phyloP scores from a whole-genome alignment of 1,140 invertebrate genomes.

The Parasteatoda tepidariorum region DNA sequence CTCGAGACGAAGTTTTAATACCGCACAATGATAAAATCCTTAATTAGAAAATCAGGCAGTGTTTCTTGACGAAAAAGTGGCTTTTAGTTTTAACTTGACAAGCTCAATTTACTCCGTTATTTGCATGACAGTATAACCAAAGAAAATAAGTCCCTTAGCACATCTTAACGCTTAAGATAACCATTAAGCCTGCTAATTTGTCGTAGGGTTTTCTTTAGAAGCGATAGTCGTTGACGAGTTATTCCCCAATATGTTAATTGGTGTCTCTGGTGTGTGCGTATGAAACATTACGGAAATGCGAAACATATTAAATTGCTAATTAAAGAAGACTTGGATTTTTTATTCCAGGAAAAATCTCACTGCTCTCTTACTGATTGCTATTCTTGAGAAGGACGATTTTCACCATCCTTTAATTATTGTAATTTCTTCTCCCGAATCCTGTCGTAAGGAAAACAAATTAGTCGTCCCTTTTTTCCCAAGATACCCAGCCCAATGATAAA shows the following conservation, averaged over 20 bases:
- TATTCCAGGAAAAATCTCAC: conserved; percentile 6
- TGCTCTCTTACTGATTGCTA: conserved; percentile 24
- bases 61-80: conserved; percentile 7
- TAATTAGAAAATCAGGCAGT: conserved; percentile 26
- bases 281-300: conserved; percentile 51
- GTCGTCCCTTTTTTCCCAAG: conserved; percentile 49
- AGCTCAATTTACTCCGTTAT: conserved; percentile 30
- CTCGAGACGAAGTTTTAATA: neutral
- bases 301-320: conserved; percentile 58
- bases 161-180: conserved; percentile 26
- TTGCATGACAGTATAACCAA: conserved; percentile 14
- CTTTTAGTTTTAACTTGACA: conserved; percentile 7
- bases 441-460: conserved; percentile 58
- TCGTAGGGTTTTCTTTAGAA: conserved; percentile 2
- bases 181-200: conserved; percentile 46
- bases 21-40: neutral
- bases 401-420: conserved; percentile 55
- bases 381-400: conserved; percentile 43
- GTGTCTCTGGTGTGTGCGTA: conserved; percentile 38
- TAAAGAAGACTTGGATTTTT: conserved; percentile 47
- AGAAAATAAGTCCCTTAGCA: conserved; percentile 14
- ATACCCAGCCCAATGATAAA: conserved; percentile 48
- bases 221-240: conserved; percentile 6
- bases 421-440: conserved; percentile 50
- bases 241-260: conserved; percentile 45